These are phyloP conservation scores for Eulemur rufifrons DNA, from an alignment of 2,113 vertebrate species.

Conservation along the genomic window DNA sequence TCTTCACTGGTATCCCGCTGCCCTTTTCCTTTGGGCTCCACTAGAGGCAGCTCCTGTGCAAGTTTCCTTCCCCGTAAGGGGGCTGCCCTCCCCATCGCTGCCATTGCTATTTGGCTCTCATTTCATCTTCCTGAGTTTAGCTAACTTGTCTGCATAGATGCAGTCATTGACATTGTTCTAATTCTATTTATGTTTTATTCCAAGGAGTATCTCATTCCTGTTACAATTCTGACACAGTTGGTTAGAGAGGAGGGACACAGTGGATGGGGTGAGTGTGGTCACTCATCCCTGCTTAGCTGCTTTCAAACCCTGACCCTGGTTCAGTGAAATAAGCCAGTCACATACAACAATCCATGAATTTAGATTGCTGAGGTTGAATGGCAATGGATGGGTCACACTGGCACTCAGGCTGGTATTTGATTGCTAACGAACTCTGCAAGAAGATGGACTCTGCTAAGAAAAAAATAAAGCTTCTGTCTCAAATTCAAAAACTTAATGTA, in stretches of 20 bases:
- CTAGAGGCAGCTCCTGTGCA: not conserved
- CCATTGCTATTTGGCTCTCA: not conserved
- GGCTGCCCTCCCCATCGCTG: rapidly evolving
- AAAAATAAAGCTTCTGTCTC: not conserved
- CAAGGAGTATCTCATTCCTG: not conserved
- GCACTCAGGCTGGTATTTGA: not conserved
- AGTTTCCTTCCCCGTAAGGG: not conserved
- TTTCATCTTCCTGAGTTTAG: not conserved
- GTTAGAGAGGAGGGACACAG: not conserved
- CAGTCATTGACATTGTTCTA: not conserved
- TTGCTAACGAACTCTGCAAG: not conserved
- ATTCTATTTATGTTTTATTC: not conserved
- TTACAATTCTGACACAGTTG: not conserved
- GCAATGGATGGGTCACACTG: not conserved
- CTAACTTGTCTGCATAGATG: not conserved
- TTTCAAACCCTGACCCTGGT: not conserved
- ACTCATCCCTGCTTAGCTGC: not conserved
- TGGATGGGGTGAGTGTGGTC: not conserved
- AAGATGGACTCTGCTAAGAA: not conserved
- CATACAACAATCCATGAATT: not conserved
- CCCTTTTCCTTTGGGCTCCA: not conserved
- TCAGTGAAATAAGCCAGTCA: not conserved
- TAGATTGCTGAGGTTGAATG: not conserved
- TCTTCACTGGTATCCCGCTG: not conserved
- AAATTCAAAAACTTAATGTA: not conserved